Evolutionary conservation across 2,888 invertebrate genomes (phyloP), one percentile per base, ranked within the genome.

Genomic region (Athalia rosae): DNA sequence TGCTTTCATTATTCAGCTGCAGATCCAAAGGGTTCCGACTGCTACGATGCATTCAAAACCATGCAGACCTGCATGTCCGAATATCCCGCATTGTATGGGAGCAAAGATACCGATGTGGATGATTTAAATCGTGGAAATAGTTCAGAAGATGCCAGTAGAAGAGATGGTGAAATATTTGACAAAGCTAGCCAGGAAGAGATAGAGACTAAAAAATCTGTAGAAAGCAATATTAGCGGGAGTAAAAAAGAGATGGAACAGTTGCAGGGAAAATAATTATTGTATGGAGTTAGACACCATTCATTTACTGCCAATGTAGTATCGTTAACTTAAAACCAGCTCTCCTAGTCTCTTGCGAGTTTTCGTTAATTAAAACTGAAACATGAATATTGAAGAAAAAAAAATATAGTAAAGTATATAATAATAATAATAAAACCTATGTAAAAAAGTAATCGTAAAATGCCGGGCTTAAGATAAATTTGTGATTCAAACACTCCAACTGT

Each of bases 1-100:
- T 99, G 99, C 90, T 98, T 98, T 89, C 98, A 98, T 89, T 96
- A 97, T 85, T 97, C 96, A 81, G 93, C 93, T 78, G 95, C 95
- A 3, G 98, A 98, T 3, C 96, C 97, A 0, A 98, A 98, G 90
- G 98, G 98, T 61, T 95, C 95, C 66, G 97, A 99, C 86, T 99
- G 99, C 90, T 95, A 95, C 87, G 96, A 97, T 80, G 93, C 95
- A 83, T 98, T 98, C 90, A 95, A 95, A 87, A 93, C 93, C 74
- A 98, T 98, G 98, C 97, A 97, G 88, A 92, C 93, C 48, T 99
- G 98, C 88, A 98, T 98, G 95, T 91, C 94, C 62, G 91, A 94
- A 81, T 98, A 95, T 91, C 98, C 98, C 4, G 93, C 95, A 43
- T 92, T 98, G 45, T 98, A 98, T 88, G 87, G 90, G 81, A 94